Percentiles rank a stretch among this genome's conserved stretches.
Conservation (phyloP, 2,113 vertebrate species). For the Catharus fuscescens region DNA sequence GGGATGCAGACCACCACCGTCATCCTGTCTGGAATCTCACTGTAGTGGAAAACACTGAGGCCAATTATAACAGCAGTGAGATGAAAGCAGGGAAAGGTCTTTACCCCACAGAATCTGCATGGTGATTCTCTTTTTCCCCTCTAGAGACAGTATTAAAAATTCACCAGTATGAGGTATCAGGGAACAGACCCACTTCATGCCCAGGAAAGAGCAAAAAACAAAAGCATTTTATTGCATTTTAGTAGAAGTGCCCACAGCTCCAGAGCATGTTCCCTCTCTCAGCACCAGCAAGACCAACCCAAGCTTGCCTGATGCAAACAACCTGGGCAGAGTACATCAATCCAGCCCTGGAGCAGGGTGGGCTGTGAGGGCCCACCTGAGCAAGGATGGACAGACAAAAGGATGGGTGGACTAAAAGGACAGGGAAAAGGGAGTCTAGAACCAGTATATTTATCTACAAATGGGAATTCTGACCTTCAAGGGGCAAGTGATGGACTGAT, state of each 20-base stretch:
- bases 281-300: background rate
- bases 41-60: background rate
- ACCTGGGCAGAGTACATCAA: background rate
- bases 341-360: background rate
- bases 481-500: background rate
- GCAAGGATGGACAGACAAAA: background rate
- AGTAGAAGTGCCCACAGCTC: background rate
- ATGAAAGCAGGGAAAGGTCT: background rate
- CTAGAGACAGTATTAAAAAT: background rate
- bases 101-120: background rate
- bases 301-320: background rate
- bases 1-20: background rate
- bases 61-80: background rate
- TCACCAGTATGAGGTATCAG: background rate
- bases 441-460: background rate
- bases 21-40: background rate
- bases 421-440: background rate
- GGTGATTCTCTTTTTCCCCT: background rate
- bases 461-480: background rate
- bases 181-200: background rate
- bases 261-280: background rate
- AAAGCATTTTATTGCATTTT: background rate
- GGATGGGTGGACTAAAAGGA: background rate
- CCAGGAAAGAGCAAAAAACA: background rate
- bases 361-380: too few relatives aligned